phyloP scores from a whole-genome alignment of 2,113 vertebrate species.

The Hypomesus transpacificus region DNA sequence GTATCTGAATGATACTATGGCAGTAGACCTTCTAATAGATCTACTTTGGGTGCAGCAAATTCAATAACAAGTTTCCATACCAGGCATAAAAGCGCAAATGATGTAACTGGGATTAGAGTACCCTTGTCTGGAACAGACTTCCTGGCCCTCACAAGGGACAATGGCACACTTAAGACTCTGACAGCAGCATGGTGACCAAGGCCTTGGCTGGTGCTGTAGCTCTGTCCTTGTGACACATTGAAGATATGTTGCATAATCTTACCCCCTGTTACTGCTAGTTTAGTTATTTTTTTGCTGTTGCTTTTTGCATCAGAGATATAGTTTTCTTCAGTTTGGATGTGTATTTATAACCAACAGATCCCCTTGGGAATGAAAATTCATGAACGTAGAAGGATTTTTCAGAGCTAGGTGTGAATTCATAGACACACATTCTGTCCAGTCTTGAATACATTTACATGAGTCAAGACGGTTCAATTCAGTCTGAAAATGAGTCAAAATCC shows the following conservation, averaged over 20 bases:
- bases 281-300: neutral
- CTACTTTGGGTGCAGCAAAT: too few species aligned
- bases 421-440: too few species aligned
- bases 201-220: slow-evolving; percentile 46
- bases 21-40: too few species aligned
- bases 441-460: too few species aligned
- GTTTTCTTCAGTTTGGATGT: neutral
- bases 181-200: neutral
- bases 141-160: neutral
- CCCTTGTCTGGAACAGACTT: neutral
- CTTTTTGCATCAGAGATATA: slow-evolving; percentile 26
- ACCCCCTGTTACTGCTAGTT: slow-evolving; percentile 7
- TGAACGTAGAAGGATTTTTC: too few species aligned
- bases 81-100: neutral
- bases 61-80: neutral
- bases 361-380: too few species aligned
- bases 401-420: too few species aligned
- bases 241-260: slow-evolving; percentile 45
- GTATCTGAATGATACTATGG: too few species aligned
- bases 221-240: slow-evolving; percentile 21
- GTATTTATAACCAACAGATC: too few species aligned
- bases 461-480: too few species aligned
- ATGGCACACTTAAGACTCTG: neutral
- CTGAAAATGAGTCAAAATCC: too few species aligned
- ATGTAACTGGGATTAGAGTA: neutral